phyloP scores from a whole-genome alignment of 2,113 vertebrate genomes.

The Cavia porcellus region DNA sequence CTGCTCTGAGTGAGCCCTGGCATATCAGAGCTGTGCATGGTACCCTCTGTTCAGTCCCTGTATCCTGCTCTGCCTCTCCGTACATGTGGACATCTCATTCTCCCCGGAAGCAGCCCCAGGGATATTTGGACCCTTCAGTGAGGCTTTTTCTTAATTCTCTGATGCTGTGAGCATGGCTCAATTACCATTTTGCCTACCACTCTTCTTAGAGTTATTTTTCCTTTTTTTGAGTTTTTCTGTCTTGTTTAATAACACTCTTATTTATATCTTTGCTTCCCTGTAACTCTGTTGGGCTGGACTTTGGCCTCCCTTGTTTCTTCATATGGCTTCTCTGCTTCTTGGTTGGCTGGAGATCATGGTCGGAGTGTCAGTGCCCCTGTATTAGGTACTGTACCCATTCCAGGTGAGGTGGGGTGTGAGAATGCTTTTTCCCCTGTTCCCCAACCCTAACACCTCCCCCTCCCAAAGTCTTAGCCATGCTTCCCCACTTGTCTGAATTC shows the following conservation, averaged over 20 bases:
- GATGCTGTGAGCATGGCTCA: background rate
- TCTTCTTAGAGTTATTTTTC: constrained; percentile 66
- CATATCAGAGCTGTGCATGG: background rate
- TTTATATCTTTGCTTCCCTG: constrained; percentile 86
- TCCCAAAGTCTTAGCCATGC: background rate
- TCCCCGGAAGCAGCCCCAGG: background rate
- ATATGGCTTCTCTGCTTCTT: constrained; percentile 90
- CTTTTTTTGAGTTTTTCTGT: constrained; percentile 82
- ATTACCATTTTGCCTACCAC: background rate
- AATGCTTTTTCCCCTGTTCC: constrained; percentile 58
- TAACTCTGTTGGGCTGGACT: constrained; percentile 91
- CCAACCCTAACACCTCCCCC: background rate
- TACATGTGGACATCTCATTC: background rate
- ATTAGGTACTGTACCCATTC: constrained; percentile 94
- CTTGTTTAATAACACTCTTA: constrained; percentile 84
- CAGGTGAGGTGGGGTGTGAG: constrained; percentile 78
- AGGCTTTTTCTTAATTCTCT: background rate
- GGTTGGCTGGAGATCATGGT: constrained; percentile 93
- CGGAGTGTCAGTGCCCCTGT: constrained; percentile 97
- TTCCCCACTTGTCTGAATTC: constrained; percentile 18
- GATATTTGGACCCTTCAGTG: background rate
- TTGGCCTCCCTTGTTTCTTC: constrained; percentile 88
- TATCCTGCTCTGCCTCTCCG: background rate
- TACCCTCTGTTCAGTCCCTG: background rate
- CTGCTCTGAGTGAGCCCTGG: background rate